phyloP scores from a whole-genome alignment of 1,140 invertebrate genomes.

The Neotoxoptera formosana region DNA sequence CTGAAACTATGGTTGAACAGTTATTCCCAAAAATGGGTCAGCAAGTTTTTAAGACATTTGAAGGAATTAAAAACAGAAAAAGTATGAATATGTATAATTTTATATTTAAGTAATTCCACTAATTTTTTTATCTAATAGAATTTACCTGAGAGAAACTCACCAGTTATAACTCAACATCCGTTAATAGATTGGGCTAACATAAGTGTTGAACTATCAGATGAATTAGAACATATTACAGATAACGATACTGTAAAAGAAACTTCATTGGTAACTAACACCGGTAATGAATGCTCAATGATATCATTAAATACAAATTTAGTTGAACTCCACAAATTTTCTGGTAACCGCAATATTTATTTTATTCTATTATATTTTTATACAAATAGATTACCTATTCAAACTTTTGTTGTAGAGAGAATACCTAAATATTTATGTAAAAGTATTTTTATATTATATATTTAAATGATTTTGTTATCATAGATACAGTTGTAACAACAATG shows the following conservation, averaged over 20 bases:
- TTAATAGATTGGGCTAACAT: not conserved
- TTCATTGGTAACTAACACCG: not conserved
- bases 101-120: not conserved
- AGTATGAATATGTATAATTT: not conserved
- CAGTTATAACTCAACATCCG: not conserved
- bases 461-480: too few species aligned
- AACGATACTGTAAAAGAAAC: not conserved
- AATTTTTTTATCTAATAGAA: not conserved
- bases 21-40: not conserved
- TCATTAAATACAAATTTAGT: not conserved
- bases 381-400: too few species aligned
- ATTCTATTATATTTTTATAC: too few species aligned
- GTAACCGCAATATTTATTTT: too few species aligned
- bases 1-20: not conserved
- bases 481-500: too few species aligned
- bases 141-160: not conserved
- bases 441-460: too few species aligned
- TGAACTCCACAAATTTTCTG: not conserved
- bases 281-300: not conserved
- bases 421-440: too few species aligned
- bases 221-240: not conserved
- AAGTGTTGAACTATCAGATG: not conserved
- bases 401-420: too few species aligned
- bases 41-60: not conserved
- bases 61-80: not conserved